phyloP scores from a whole-genome alignment of 2,797 vertebrate genomes.

The Cirrhinus mrigala region DNA sequence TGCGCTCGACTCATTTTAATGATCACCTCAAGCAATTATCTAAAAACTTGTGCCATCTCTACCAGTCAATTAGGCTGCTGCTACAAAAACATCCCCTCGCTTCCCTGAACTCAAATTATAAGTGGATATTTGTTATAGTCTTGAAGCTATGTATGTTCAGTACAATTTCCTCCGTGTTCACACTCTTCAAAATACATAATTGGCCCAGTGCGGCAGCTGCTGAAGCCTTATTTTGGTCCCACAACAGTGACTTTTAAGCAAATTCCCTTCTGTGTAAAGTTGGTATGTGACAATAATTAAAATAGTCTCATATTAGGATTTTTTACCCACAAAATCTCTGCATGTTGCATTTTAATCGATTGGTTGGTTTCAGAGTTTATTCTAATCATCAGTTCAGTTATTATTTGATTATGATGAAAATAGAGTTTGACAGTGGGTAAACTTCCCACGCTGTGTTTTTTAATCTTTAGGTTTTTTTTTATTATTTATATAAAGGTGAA shows the following conservation, averaged over 20 bases:
- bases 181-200: slow-evolving; percentile 56
- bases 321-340: background rate
- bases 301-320: background rate
- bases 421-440: background rate
- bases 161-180: slow-evolving; percentile 46
- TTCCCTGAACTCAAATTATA: slow-evolving; percentile 56
- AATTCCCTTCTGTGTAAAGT: slow-evolving; percentile 26
- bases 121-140: slow-evolving; percentile 56
- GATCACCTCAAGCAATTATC: slow-evolving; percentile 67
- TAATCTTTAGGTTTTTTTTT: background rate
- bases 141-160: slow-evolving; percentile 51
- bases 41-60: slow-evolving; percentile 62
- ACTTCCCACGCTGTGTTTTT: background rate
- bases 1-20: slow-evolving; percentile 65
- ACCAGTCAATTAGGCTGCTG: slow-evolving; percentile 66
- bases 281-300: slow-evolving; percentile 10
- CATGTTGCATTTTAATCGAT: slow-evolving; percentile 23
- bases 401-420: background rate
- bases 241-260: slow-evolving; percentile 3
- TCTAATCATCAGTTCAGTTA: background rate
- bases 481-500: background rate
- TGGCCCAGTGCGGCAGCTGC: slow-evolving; percentile 45
- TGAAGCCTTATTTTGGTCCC: slow-evolving; percentile 26
- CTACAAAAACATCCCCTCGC: slow-evolving; percentile 58
- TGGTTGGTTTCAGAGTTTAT: background rate